Evolutionary conservation across 2,888 invertebrate genomes (phyloP).

Genomic region (Ligdia adustata): DNA sequence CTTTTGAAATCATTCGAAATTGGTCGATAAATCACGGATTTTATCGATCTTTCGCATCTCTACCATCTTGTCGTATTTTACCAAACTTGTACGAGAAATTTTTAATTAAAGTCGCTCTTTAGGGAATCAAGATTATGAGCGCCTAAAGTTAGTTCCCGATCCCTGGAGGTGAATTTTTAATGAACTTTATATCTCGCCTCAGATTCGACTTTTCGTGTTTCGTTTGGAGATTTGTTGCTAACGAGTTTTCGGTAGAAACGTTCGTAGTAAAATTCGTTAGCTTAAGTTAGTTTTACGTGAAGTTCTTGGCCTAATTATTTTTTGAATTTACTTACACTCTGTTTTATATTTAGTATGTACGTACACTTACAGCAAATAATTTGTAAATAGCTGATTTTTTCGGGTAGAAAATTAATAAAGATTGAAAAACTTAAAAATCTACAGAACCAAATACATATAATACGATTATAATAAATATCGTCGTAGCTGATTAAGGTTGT

Average conservation of each 20-base stretch:
- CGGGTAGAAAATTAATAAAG: too few relatives aligned
- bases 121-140: conserved; percentile 40
- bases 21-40: conserved; percentile 5
- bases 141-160: conserved; percentile 34
- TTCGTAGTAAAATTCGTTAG: conserved; percentile 2
- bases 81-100: conserved; percentile 27
- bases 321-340: too few relatives aligned
- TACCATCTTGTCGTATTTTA: conserved; percentile 3
- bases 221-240: conserved; percentile 25
- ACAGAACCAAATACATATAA: too few relatives aligned
- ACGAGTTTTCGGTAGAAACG: conserved; percentile 22
- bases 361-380: too few relatives aligned
- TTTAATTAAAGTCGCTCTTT: conserved; percentile 39
- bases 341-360: too few relatives aligned
- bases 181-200: conserved; percentile 33
- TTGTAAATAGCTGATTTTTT: too few relatives aligned
- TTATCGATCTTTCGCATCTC: conserved; percentile 3
- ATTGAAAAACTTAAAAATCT: too few relatives aligned
- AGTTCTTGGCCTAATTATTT: too few relatives aligned
- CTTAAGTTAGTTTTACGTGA: neutral
- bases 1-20: too few relatives aligned
- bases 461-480: too few relatives aligned
- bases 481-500: too few relatives aligned
- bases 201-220: conserved; percentile 32
- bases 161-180: conserved; percentile 38